Base-by-base conservation (phyloP, 2,888 invertebrate genomes). In the Erebia palarica region DNA sequence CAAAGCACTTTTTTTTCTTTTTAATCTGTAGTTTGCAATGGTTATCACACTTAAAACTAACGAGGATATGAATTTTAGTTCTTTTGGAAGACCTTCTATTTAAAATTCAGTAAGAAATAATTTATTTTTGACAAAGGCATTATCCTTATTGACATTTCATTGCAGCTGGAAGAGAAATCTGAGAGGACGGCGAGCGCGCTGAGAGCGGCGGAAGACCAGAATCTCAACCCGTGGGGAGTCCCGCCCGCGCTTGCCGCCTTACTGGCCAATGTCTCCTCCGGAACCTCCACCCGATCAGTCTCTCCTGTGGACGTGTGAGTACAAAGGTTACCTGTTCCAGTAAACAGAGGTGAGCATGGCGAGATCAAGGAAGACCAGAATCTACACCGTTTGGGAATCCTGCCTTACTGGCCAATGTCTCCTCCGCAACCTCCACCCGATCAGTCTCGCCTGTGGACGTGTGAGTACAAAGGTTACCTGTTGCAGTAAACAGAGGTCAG, bases 371-470 rank as follows among this genome's bases (percentile, higher is more conserved):
- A 84, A 11, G 88, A 86, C 74, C 88, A 83, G 74, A 86, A 86
- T 80, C 81, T 89, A 53, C 84, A 86, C 81, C 82, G 87, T 67
- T 90, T 90, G 90, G 85, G 80, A 9, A 83, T 80, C 36, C 84
- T 59, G 87, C 89, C n/a, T 78, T 92, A 58, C 82, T 91, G 16
- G 92, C 92, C 75, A 94, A 90, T 82, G 91, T 94, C 69, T 94
- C 94, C 63, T 94, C 94, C 2, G 94, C 94, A 59, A 93, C 94
- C 70, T 94, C 94, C 76, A 95, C 95, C 11, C 84, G 95, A 76
- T 94, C 95, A 73, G 94, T 94, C 64, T 96, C 96, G 7, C 96
- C 96, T 1, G 93, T 94, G 1, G 95, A 95, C 78, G 86, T 86
- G 27, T 3, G 27, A 3, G 27, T 27, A 27, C 4, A 3, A 21